These are phyloP conservation scores for Carduelis carduelis DNA, from an alignment of 2,797 vertebrate species.

Conservation along the genomic window DNA sequence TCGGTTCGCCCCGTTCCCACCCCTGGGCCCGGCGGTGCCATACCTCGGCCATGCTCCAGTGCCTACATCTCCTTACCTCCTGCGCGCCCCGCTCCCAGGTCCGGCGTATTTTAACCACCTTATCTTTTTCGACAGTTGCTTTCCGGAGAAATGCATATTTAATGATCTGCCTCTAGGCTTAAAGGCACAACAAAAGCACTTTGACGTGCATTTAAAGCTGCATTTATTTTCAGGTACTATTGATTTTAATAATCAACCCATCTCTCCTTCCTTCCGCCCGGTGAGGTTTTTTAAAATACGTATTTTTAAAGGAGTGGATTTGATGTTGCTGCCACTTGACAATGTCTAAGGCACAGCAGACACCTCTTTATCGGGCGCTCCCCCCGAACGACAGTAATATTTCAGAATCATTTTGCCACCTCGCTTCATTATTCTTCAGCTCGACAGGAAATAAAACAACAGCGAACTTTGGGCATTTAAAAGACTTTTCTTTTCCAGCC, in stretches of 20 bases:
- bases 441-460: slow-evolving; percentile 58
- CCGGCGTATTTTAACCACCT: slow-evolving; percentile 73
- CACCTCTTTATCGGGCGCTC: slow-evolving; percentile 33
- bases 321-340: background rate
- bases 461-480: slow-evolving; percentile 42
- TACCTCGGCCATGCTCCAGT: slow-evolving; percentile 57
- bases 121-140: slow-evolving; percentile 79
- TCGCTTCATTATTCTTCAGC: slow-evolving; percentile 49
- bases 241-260: slow-evolving; percentile 50
- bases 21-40: slow-evolving; percentile 40
- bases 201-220: slow-evolving; percentile 71
- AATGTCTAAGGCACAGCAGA: slow-evolving; percentile 7
- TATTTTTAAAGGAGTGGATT: slow-evolving; percentile 32
- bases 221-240: slow-evolving; percentile 67
- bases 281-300: background rate
- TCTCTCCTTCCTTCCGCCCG: background rate
- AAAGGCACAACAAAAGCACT: slow-evolving; percentile 81
- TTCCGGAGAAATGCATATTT: slow-evolving; percentile 83
- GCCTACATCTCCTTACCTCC: slow-evolving; percentile 61
- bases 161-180: slow-evolving; percentile 78
- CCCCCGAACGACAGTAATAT: background rate
- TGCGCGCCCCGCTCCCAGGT: slow-evolving; percentile 40
- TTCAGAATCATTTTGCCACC: slow-evolving; percentile 11
- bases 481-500: slow-evolving; percentile 22
- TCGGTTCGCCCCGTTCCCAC: background rate